Percentiles rank a stretch among this genome's conserved stretches.
Conservation (phyloP, 2,113 vertebrate genomes). For the Trinectes maculatus region DNA sequence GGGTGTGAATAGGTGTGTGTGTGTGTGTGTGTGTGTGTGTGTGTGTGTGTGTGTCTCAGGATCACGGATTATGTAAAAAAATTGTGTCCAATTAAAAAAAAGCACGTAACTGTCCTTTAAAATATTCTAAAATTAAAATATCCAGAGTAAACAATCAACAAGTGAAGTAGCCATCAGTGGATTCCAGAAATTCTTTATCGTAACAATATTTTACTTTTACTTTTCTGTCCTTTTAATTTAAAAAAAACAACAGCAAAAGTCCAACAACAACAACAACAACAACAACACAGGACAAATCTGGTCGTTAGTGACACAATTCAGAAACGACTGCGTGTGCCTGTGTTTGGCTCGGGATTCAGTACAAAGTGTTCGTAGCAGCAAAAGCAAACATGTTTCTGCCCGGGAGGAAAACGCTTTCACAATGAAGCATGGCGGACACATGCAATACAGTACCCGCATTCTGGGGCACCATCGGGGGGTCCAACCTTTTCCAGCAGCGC, state of each 20-base stretch:
- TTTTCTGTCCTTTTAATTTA: no score
- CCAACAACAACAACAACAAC: constrained; percentile 44
- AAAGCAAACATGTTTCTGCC: constrained; percentile 80
- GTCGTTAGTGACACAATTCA: constrained; percentile 55
- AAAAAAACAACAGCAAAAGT: no score
- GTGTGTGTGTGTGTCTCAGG: constrained; percentile 45
- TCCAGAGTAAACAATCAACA: background rate
- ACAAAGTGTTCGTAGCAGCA: constrained; percentile 80
- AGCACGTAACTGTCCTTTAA: background rate
- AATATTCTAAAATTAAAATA: background rate
- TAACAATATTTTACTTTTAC: background rate
- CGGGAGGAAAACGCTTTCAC: constrained; percentile 72
- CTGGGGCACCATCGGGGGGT: constrained; percentile 68
- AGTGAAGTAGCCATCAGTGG: background rate
- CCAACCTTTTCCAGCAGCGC: constrained; percentile 48
- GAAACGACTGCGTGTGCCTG: constrained; percentile 70
- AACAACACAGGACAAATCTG: constrained; percentile 25
- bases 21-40: constrained; percentile 61
- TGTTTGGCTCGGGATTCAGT: constrained; percentile 64
- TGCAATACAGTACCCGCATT: constrained; percentile 72
- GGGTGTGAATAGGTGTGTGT: constrained; percentile 56
- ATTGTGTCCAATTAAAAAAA: background rate
- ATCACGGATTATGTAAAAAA: constrained; percentile 8
- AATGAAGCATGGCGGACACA: constrained; percentile 69
- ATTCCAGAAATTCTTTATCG: background rate